Base-by-base conservation (phyloP, 2,888 invertebrate species). In the Hypsopygia costalis region DNA sequence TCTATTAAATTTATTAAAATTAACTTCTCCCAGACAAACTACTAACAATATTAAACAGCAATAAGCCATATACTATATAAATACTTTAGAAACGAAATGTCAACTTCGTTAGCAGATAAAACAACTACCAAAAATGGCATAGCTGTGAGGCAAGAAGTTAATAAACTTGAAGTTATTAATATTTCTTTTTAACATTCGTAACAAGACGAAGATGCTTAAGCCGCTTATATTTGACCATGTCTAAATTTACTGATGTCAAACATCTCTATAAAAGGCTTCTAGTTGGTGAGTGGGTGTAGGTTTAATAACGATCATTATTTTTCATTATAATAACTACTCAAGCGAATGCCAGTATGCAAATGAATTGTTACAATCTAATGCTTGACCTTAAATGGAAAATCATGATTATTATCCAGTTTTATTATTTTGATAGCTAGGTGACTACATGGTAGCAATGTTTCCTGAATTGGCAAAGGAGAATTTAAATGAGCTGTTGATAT, bases 201-300 rank as follows among this genome's bases (percentile, higher is more conserved):
- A 36, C 16, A 34, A 35, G 25, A 35, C 25, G n/a, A 12, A 10
- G 16, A 16, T 16, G 4, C 16, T 16, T 16, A 16, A 25, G 6
- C 2, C 1, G 25, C 25, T 25, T 25, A 31, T 12, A 31, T 10
- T 22, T n/a, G 56, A 59, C 58, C 62, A 51, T 53, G 55, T 55
- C 57, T 56, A 51, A 61, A 52, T 57, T 55, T 51, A 41, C 16
- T 51, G 53, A 56, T 59, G 62, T 58, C 60, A 64, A 62, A 58
- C 49, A 44, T 37, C 11, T 10, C 68, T 62, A 45, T 62, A 66
- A 62, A 62, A 55, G 66, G 67, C 44, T 49, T 39, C 44, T 52
- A 51, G 56, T 54, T 46, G 46, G 36, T 33, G 45, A 46, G 69
- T 68, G 61, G 70, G 69, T 55, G 71, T 58, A 33, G 37, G 49